Percentiles rank a stretch among this genome's conserved stretches.
phyloP scores from a whole-genome alignment of 1,140 invertebrate genomes.

The Muscidifurax raptorellus region DNA sequence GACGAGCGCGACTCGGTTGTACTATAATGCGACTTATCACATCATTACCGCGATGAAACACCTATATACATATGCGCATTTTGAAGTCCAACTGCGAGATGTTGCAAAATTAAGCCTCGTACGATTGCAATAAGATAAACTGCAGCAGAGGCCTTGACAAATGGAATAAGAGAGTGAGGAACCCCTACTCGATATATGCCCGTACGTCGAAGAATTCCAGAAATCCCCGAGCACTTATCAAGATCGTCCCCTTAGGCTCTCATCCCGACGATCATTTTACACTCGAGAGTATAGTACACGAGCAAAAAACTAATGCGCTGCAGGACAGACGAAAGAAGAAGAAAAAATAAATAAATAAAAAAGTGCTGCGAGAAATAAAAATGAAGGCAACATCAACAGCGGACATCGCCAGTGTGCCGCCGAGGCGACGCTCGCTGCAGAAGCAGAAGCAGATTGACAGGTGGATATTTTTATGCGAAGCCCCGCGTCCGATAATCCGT shows the following conservation, averaged over 20 bases:
- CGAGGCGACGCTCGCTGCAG: slow-evolving; percentile 31
- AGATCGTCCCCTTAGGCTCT: too few relatives aligned
- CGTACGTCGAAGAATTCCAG: slow-evolving; percentile 11
- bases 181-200: background rate
- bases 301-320: background rate
- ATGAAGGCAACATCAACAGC: slow-evolving; percentile 10
- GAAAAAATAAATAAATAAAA: slow-evolving; percentile 9
- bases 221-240: slow-evolving; percentile 36
- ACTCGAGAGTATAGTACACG: background rate
- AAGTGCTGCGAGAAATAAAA: background rate
- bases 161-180: background rate
- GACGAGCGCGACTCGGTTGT: too few relatives aligned
- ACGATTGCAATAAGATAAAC: background rate
- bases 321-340: background rate
- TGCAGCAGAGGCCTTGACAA: background rate
- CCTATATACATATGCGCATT: too few relatives aligned
- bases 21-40: too few relatives aligned
- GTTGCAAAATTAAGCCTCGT: too few relatives aligned
- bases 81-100: too few relatives aligned
- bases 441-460: slow-evolving; percentile 62
- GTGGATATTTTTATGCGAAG: slow-evolving; percentile 71
- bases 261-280: slow-evolving; percentile 41
- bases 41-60: too few relatives aligned
- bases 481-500: slow-evolving; percentile 68
- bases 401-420: slow-evolving; percentile 39